Conservation (phyloP, 2,888 invertebrate genomes). For the Epistrophella euchroma region DNA sequence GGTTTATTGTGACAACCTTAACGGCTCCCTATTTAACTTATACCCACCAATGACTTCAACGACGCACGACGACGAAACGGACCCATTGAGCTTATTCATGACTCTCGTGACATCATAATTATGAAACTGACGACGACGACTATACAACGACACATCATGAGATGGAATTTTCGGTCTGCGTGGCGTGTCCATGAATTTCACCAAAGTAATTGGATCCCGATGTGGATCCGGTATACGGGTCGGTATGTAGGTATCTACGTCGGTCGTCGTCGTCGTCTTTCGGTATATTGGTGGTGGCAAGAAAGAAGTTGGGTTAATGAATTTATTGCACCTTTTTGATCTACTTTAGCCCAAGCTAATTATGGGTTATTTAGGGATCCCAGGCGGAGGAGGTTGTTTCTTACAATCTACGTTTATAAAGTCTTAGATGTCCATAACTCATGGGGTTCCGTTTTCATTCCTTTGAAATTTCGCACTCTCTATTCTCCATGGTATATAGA, state of each 20-base stretch:
- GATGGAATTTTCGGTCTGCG: constrained; percentile 41
- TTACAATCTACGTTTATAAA: constrained; percentile 16
- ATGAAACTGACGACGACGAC: constrained; percentile 14
- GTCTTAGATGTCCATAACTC: constrained; percentile 54
- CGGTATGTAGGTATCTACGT: too few species aligned
- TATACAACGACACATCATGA: constrained; percentile 32
- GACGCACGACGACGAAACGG: background rate
- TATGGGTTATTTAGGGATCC: constrained; percentile 61
- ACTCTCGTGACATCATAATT: constrained; percentile 67
- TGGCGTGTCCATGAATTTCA: constrained; percentile 49
- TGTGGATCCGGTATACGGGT: constrained; percentile 36
- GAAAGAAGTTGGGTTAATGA: constrained; percentile 60
- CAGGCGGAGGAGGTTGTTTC: constrained; percentile 20
- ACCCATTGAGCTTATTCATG: constrained; percentile 22
- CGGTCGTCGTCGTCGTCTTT: background rate
- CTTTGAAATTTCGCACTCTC: constrained; percentile 61
- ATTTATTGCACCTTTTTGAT: constrained; percentile 75
- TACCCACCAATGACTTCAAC: background rate
- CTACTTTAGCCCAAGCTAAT: constrained; percentile 71
- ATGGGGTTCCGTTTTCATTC: constrained; percentile 40
- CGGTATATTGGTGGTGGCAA: constrained; percentile 22
- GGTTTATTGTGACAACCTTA: constrained; percentile 55
- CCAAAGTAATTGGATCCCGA: constrained; percentile 67
- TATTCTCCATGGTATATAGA: background rate
- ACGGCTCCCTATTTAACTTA: constrained; percentile 42